Percentiles rank a stretch among this genome's conserved stretches.
These are phyloP conservation scores for Lagopus muta DNA, from an alignment of 2,113 vertebrate species.

Conservation along the genomic window DNA sequence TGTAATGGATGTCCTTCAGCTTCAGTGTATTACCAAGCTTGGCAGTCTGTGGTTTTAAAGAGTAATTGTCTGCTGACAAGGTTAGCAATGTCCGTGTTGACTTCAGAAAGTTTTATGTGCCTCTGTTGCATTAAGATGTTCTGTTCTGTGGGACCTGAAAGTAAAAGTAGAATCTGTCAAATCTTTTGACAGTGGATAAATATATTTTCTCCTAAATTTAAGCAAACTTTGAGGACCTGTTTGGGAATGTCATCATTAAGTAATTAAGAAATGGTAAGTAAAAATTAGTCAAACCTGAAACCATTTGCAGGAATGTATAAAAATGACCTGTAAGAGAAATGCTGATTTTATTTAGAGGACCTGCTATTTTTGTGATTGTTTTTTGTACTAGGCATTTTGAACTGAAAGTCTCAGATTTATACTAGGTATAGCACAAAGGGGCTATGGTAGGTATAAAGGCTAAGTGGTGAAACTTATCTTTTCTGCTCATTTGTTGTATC, in stretches of 20 bases:
- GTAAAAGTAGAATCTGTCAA: not conserved
- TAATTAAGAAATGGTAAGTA: not conserved
- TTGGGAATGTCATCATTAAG: not conserved
- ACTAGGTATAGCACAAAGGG: not conserved
- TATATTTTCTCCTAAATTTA: not conserved
- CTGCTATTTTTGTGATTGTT: not conserved
- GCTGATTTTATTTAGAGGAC: not conserved
- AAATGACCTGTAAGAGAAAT: fast-evolving
- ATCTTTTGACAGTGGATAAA: not conserved
- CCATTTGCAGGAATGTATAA: not conserved
- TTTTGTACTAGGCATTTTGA: not conserved
- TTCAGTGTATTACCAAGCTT: not conserved
- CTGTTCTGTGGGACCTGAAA: not conserved
- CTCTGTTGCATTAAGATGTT: not conserved
- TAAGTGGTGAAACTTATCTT: not conserved
- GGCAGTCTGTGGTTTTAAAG: not conserved
- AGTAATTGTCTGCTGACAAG: not conserved
- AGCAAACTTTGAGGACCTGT: not conserved
- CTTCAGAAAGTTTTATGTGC: not conserved
- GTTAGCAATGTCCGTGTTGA: not conserved
- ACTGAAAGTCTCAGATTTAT: not conserved
- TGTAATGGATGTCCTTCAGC: not conserved
- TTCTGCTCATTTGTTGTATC: not conserved
- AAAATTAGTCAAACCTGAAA: not conserved
- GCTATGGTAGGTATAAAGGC: not conserved